phyloP scores from a whole-genome alignment of 2,113 vertebrate genomes.

The Cervus canadensis region DNA sequence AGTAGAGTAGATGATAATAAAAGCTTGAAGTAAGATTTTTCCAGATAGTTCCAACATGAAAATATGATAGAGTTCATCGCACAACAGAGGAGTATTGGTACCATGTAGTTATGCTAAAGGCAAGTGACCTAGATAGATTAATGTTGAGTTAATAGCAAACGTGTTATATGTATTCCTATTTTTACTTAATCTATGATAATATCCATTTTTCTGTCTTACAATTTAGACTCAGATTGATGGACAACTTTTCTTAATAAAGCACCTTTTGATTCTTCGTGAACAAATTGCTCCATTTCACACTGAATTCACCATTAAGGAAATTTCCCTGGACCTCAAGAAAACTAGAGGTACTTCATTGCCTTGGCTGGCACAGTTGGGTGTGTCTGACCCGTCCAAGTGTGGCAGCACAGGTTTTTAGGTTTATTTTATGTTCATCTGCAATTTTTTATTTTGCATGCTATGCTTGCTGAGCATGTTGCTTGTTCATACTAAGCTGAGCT shows the following conservation, averaged over 20 bases:
- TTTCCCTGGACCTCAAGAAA: slow-evolving; percentile 99
- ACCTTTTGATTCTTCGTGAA: slow-evolving; percentile 98
- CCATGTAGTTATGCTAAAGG: background rate
- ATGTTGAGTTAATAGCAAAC: background rate
- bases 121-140: background rate
- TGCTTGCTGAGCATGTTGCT: slow-evolving; percentile 59
- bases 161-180: background rate
- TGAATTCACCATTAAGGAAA: slow-evolving; percentile 99
- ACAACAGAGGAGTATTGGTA: background rate
- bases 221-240: slow-evolving; percentile 94
- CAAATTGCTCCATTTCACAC: slow-evolving; percentile 99
- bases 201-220: slow-evolving; percentile 76
- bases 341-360: slow-evolving; percentile 91
- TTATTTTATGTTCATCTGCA: slow-evolving; percentile 88
- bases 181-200: slow-evolving; percentile 49
- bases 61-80: background rate
- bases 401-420: slow-evolving; percentile 73
- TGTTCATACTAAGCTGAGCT: slow-evolving; percentile 37
- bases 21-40: background rate
- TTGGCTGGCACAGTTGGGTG: slow-evolving; percentile 75
- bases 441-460: slow-evolving; percentile 72
- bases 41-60: background rate
- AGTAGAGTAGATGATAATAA: background rate
- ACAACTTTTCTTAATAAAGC: slow-evolving; percentile 99
- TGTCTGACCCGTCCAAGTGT: slow-evolving; percentile 64